Base-by-base conservation (phyloP, 2,888 invertebrate genomes). In the Oscheius sp. region DNA sequence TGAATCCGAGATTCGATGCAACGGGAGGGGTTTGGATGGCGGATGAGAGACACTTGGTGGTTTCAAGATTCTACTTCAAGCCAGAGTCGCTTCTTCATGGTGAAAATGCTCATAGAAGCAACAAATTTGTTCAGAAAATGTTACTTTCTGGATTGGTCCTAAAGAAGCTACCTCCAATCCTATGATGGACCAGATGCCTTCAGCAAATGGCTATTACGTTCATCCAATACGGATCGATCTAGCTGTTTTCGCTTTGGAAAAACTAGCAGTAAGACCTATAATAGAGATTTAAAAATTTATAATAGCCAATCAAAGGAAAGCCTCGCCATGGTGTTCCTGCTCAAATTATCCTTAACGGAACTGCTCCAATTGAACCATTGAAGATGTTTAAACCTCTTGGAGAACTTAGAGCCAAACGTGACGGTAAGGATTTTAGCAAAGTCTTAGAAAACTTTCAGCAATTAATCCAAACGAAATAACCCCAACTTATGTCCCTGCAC, bases 91-190 rank as follows among this genome's bases (percentile, higher is more conserved):
- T 74, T 38, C 66, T 74, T 24, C 69, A 56, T 57, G 80, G 80
- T 80, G 51, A 36, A 67, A 24, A 20, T 26, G 22, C 5, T 17
- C 36, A 12, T 54, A 8, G 9, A 2, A n/a, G 32, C 12, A n/a
- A 49, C 6, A 2, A 26, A 22, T n/a, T 17, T 20, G 36, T 79
- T 41, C 38, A 86, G 85, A 85, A 62, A 86, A 86, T 71, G 77
- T 86, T 2, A 85, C 86, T 0, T 86, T 86, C 70, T 86, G 86
- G 86, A 66, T 78, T 30, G 86, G 86, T 22, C 86, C 86, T 8
- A 50, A 65, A n/a, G 70, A 61, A n/a, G 45, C 71, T 9, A 78
- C 82, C 0, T 72, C 73, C 26, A 75, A 80, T 26, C 62, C 71
- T 17, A 69, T 79, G 5, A 68, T 72, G 24, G 85, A 86, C 67